phyloP scores from a whole-genome alignment of 2,797 vertebrate species.

The Cryptoprocta ferox region DNA sequence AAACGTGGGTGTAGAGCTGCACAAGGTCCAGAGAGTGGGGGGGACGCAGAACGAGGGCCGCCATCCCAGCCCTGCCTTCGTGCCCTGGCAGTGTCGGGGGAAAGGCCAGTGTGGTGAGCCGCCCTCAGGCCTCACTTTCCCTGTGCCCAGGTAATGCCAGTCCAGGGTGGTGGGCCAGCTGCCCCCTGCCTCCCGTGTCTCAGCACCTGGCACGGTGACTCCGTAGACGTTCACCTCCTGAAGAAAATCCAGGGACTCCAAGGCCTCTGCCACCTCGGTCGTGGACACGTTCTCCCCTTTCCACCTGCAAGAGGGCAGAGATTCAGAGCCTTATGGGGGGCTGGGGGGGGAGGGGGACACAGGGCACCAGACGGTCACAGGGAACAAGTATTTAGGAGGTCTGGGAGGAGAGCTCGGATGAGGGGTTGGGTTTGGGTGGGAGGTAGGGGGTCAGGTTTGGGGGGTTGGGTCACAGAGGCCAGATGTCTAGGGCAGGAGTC shows the following conservation, averaged over 20 bases:
- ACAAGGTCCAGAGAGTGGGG: slow-evolving; percentile 85
- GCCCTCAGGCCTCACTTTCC: not conserved
- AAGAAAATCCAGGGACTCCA: slow-evolving; percentile 89
- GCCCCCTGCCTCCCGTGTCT: not conserved
- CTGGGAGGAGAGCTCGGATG: not conserved
- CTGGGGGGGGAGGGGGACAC: not conserved
- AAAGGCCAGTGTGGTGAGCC: not conserved
- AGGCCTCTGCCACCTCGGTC: slow-evolving; percentile 91
- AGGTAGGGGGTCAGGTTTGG: not conserved
- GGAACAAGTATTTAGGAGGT: not conserved
- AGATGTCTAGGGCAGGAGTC: fast-evolving
- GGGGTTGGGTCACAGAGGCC: not conserved
- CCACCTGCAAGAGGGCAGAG: slow-evolving; percentile 87
- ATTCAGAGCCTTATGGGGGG: not conserved
- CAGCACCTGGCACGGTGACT: slow-evolving; percentile 90
- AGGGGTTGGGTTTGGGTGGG: not conserved
- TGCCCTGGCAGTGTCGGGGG: slow-evolving; percentile 84
- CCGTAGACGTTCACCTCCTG: slow-evolving; percentile 93
- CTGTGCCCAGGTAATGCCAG: not conserved
- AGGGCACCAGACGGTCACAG: not conserved
- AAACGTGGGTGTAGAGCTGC: slow-evolving; percentile 86
- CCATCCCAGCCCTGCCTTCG: slow-evolving; percentile 93
- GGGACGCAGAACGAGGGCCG: slow-evolving; percentile 89
- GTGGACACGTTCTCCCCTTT: slow-evolving; percentile 96
- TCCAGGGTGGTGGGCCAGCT: not conserved